Percentiles rank a stretch among this genome's conserved stretches.
These are phyloP conservation scores for Limnodromus scolopaceus DNA, from an alignment of 2,797 vertebrate species.

Conservation along the genomic window DNA sequence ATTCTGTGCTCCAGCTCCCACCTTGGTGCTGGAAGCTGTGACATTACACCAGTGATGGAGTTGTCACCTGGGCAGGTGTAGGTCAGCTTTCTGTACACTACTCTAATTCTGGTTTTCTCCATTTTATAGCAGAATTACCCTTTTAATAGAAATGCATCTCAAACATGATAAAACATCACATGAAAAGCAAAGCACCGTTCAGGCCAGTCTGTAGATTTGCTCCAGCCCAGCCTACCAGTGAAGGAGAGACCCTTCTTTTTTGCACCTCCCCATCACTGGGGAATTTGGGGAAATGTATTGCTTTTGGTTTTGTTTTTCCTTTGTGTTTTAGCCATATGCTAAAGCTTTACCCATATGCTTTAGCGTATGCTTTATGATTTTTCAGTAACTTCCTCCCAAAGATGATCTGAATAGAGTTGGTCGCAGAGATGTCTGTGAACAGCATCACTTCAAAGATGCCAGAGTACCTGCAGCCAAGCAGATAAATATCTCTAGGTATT, in stretches of 20 bases:
- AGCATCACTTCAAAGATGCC: not conserved
- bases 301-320: not conserved
- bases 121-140: not conserved
- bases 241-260: not conserved
- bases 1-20: not conserved
- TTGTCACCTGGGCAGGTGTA: not conserved
- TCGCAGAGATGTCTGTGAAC: not conserved
- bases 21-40: not conserved
- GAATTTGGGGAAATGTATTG: not conserved
- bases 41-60: not conserved
- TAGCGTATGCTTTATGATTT: not conserved
- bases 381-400: not conserved
- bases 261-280: not conserved
- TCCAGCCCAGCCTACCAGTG: not conserved
- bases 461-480: not conserved
- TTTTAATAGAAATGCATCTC: not conserved
- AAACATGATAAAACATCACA: not conserved
- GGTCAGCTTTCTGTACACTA: not conserved
- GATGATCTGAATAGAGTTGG: not conserved
- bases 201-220: rapidly evolving
- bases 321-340: not conserved
- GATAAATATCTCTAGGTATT: not conserved
- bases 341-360: not conserved
- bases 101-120: not conserved
- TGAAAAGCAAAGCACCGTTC: not conserved